These are phyloP conservation scores for Callyntrura guangdongensis DNA, from an alignment of 2,888 invertebrate species.

Conservation along the genomic window DNA sequence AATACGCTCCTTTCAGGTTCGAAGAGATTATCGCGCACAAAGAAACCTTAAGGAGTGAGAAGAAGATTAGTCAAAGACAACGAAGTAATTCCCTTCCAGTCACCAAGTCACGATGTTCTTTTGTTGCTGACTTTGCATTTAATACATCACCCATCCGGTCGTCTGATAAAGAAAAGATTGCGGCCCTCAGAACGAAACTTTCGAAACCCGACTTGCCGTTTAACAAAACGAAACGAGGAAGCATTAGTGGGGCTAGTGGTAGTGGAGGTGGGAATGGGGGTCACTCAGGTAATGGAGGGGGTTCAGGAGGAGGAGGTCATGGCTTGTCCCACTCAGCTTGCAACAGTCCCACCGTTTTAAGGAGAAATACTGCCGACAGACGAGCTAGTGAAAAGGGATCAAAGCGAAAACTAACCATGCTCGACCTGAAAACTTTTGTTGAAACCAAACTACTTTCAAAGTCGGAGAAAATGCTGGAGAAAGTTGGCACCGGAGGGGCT, in stretches of 20 bases:
- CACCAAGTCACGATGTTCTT: constrained; percentile 93
- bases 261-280: constrained; percentile 47
- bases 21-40: constrained; percentile 83
- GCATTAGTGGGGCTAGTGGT: constrained; percentile 69
- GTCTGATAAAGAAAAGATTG: constrained; percentile 76
- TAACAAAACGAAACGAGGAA: constrained; percentile 74
- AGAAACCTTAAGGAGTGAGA: constrained; percentile 78
- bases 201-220: constrained; percentile 73
- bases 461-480: constrained; percentile 96
- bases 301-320: constrained; percentile 43
- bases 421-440: constrained; percentile 95
- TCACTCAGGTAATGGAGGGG: constrained; percentile 28
- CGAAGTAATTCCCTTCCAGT: constrained; percentile 97
- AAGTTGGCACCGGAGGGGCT: constrained; percentile 88
- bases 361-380: constrained; percentile 85
- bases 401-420: constrained; percentile 94
- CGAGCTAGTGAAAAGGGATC: constrained; percentile 94
- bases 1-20: constrained; percentile 76
- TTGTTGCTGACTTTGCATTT: constrained; percentile 81
- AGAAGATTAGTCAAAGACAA: constrained; percentile 87
- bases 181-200: constrained; percentile 68
- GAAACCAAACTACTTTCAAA: constrained; percentile 96
- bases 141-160: constrained; percentile 65
- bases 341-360: constrained; percentile 83
- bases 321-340: constrained; percentile 83